A percentile compares a stretch with the other conserved stretches of the same genome.
phyloP scores from a whole-genome alignment of 1,140 invertebrate species.

The Panagrolaimus sp. region DNA sequence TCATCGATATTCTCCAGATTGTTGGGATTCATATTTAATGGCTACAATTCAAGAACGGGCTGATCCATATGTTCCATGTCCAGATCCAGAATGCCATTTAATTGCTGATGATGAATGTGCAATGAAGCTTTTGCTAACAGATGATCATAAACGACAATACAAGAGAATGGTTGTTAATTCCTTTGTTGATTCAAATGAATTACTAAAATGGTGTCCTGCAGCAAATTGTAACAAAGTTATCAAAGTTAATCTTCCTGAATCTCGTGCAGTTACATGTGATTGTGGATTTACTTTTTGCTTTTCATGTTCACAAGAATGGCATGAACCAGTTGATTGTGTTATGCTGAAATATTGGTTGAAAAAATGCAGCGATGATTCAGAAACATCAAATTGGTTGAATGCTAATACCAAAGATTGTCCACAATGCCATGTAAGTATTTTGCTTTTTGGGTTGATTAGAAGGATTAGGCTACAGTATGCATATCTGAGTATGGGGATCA shows the following conservation, averaged over 20 bases:
- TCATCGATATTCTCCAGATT: constrained; percentile 34
- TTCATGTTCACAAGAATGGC: constrained; percentile 94
- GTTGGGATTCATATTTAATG: constrained; percentile 37
- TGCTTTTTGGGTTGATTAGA: background rate
- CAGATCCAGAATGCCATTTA: constrained; percentile 37
- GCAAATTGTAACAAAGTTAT: constrained; percentile 92
- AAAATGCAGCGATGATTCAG: constrained; percentile 98
- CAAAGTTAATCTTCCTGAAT: constrained; percentile 84
- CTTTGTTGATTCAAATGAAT: constrained; percentile 94
- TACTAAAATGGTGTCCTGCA: constrained; percentile 92
- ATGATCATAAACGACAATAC: constrained; percentile 64
- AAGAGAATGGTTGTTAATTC: constrained; percentile 96
- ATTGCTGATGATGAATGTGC: constrained; percentile 43
- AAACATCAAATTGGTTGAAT: constrained; percentile 98
- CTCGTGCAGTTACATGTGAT: constrained; percentile 84
- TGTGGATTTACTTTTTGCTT: constrained; percentile 71
- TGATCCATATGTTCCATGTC: constrained; percentile 32
- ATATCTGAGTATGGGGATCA: background rate
- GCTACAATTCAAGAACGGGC: constrained; percentile 31
- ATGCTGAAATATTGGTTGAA: constrained; percentile 93
- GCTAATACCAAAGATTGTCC: constrained; percentile 81
- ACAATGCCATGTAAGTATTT: constrained; percentile 40
- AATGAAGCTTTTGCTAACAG: constrained; percentile 9
- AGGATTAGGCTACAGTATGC: too few species aligned
- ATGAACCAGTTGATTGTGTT: constrained; percentile 92